Conservation (phyloP, 2,113 vertebrate genomes). For the Callaeas wilsoni region DNA sequence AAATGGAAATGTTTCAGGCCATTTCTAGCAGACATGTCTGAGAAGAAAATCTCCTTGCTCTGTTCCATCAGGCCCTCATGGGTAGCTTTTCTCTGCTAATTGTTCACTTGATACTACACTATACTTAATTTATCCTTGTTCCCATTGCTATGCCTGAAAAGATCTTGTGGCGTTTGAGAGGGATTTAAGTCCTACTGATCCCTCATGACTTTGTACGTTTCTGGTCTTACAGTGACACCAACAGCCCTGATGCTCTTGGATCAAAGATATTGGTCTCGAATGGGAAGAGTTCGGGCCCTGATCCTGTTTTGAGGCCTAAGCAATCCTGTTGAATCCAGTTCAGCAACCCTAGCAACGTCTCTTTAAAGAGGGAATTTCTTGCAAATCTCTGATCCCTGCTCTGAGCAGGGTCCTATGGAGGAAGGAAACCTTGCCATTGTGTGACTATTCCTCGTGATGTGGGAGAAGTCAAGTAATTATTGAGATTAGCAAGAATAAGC, state of each 20-base stretch:
- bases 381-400: background rate
- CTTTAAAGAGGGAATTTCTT: background rate
- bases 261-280: background rate
- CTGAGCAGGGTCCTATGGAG: background rate
- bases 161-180: background rate
- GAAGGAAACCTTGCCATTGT: background rate
- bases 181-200: background rate
- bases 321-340: background rate
- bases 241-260: accelerated
- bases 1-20: slow-evolving; percentile 22
- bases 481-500: background rate
- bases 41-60: background rate
- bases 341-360: background rate
- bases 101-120: background rate
- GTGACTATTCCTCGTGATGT: background rate
- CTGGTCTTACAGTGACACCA: background rate
- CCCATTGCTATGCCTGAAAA: background rate
- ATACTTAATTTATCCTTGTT: background rate
- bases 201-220: accelerated
- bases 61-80: background rate
- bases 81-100: background rate
- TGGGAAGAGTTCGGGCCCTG: background rate
- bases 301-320: background rate
- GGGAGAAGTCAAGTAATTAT: background rate
- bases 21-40: background rate